Percentiles rank a stretch among this genome's conserved stretches.
Evolutionary conservation across 2,797 vertebrate species (phyloP).

Genomic region (Garrulus glandarius): DNA sequence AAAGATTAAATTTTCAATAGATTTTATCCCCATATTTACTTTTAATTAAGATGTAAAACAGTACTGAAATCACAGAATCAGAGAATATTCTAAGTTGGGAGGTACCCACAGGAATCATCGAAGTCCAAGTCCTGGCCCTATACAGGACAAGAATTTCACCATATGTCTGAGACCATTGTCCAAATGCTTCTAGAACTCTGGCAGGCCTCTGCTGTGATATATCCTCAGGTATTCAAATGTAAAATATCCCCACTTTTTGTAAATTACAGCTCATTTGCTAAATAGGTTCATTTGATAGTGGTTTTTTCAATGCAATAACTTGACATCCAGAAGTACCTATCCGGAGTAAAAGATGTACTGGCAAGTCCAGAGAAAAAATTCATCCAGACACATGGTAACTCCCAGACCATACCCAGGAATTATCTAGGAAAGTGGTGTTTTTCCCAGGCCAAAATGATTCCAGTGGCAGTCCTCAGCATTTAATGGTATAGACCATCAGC

Average conservation of each 20-base stretch:
- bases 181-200: not conserved
- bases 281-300: not conserved
- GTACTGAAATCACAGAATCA: not conserved
- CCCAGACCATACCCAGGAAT: not conserved
- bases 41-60: not conserved
- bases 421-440: not conserved
- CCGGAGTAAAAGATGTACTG: not conserved
- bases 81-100: not conserved
- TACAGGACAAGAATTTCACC: not conserved
- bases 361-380: not conserved
- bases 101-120: not conserved
- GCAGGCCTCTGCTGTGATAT: not conserved
- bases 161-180: not conserved
- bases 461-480: not conserved
- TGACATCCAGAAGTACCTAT: not conserved
- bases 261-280: not conserved
- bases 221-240: not conserved
- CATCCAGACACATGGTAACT: not conserved
- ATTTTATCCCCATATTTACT: not conserved
- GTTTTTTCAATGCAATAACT: not conserved
- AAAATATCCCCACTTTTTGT: not conserved
- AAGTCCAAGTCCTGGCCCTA: not conserved
- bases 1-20: not conserved
- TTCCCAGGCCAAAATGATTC: not conserved
- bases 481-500: not conserved